These are phyloP conservation scores for Ferrisia virgata DNA, from an alignment of 2,888 invertebrate species.

Conservation along the genomic window DNA sequence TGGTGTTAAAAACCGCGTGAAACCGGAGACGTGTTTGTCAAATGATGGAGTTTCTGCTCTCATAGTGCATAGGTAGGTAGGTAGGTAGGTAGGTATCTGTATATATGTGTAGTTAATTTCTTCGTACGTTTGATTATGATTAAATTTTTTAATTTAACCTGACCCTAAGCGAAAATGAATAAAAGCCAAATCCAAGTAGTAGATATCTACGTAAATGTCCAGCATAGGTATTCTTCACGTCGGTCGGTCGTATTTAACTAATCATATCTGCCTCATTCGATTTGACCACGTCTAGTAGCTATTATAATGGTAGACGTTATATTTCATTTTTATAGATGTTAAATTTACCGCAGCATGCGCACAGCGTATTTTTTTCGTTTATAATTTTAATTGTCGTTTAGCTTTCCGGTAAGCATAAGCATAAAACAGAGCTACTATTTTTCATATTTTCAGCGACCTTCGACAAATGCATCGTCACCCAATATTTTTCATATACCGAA, in stretches of 20 bases:
- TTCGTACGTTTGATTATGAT: not conserved
- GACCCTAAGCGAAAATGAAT: not conserved
- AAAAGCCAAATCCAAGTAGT: not conserved
- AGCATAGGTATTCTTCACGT: too few species aligned
- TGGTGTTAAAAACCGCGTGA: not conserved
- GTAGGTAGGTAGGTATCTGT: too few species aligned
- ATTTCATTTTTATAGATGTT: not conserved
- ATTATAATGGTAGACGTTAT: not conserved
- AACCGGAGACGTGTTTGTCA: not conserved
- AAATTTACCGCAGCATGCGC: too few species aligned
- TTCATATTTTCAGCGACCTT: not conserved
- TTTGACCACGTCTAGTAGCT: not conserved
- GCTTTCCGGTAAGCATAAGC: not conserved
- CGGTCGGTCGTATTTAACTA: not conserved
- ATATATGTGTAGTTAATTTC: too few species aligned
- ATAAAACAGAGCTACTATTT: not conserved
- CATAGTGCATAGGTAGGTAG: too few species aligned
- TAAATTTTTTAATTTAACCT: not conserved
- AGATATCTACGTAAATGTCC: not conserved
- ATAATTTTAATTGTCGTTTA: not conserved
- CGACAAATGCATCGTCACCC: not conserved
- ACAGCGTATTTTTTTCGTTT: not conserved
- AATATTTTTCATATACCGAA: not conserved
- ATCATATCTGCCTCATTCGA: not conserved
- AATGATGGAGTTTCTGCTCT: not conserved